A percentile compares a stretch with the other conserved stretches of the same genome.
Evolutionary conservation across 2,888 invertebrate species (phyloP).

Genomic region (Harpalus rufipes): DNA sequence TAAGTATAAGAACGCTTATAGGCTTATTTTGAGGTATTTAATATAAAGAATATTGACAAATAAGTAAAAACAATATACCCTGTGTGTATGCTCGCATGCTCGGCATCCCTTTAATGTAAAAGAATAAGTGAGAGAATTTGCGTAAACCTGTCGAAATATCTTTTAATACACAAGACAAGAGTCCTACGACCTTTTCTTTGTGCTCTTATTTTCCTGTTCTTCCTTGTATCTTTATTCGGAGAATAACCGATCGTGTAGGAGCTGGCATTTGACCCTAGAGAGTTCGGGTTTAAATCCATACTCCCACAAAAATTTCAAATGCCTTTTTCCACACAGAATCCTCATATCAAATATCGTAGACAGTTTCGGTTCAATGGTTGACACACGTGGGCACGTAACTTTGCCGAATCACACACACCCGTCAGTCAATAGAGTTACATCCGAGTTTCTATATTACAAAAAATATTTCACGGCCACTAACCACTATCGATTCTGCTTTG

Average conservation of each 20-base stretch:
- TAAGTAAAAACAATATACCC: no score
- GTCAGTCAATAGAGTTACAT: no score
- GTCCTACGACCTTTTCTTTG: slow-evolving; percentile 23
- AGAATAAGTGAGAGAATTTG: no score
- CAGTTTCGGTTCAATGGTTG: not conserved
- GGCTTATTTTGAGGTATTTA: no score
- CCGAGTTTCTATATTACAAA: not conserved
- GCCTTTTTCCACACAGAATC: slow-evolving; percentile 5
- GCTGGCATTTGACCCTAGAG: slow-evolving; percentile 28
- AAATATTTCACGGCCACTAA: no score
- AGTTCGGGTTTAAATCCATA: slow-evolving; percentile 2
- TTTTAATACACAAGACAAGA: slow-evolving; percentile 45
- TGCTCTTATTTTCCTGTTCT: not conserved
- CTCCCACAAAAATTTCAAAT: slow-evolving; percentile 13
- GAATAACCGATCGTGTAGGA: slow-evolving; percentile 44
- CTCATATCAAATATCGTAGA: not conserved
- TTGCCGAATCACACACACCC: no score
- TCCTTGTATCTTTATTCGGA: slow-evolving; percentile 34
- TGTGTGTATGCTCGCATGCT: no score
- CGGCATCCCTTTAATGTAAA: no score
- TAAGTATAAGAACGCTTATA: no score
- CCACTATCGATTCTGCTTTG: no score
- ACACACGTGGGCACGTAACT: not conserved
- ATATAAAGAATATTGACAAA: no score
- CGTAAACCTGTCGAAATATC: slow-evolving; percentile 16